These are phyloP conservation scores for Cyrtodaria siliqua DNA, from an alignment of 2,888 invertebrate species.

Conservation along the genomic window DNA sequence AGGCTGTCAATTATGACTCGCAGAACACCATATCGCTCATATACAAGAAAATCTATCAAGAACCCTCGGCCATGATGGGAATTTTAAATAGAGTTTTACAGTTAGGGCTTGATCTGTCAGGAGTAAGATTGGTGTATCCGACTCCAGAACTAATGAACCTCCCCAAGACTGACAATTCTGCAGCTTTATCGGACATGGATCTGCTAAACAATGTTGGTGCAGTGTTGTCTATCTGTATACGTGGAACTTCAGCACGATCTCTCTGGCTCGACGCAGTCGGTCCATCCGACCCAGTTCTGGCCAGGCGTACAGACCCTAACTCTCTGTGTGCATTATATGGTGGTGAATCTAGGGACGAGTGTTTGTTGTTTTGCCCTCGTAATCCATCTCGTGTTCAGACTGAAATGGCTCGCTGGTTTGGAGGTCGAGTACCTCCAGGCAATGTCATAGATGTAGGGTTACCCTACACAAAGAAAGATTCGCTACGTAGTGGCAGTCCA, in stretches of 20 bases:
- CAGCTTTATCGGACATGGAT: constrained; percentile 58
- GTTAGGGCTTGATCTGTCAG: constrained; percentile 81
- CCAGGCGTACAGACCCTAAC: constrained; percentile 81
- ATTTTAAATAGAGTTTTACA: constrained; percentile 80
- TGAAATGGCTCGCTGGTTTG: constrained; percentile 83
- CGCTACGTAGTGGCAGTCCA: constrained; percentile 70
- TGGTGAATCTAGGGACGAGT: constrained; percentile 78
- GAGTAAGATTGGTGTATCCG: constrained; percentile 80
- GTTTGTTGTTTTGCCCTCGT: constrained; percentile 81
- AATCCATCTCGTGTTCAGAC: constrained; percentile 73
- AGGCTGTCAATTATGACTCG: constrained; percentile 71
- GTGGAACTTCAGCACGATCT: constrained; percentile 79
- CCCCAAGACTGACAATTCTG: constrained; percentile 57
- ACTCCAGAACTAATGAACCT: constrained; percentile 72
- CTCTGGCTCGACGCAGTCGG: constrained; percentile 83
- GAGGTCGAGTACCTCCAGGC: constrained; percentile 79
- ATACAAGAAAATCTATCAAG: constrained; percentile 80
- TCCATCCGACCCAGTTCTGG: constrained; percentile 81
- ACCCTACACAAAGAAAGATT: constrained; percentile 72
- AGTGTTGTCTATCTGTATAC: constrained; percentile 79
- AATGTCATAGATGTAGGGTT: constrained; percentile 80
- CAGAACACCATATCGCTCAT: constrained; percentile 82
- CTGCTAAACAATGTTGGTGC: constrained; percentile 78
- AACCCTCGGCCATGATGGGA: constrained; percentile 80
- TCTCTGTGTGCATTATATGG: constrained; percentile 83